Conservation (phyloP, 2,113 vertebrate species). For the Halcyon malimbica region DNA sequence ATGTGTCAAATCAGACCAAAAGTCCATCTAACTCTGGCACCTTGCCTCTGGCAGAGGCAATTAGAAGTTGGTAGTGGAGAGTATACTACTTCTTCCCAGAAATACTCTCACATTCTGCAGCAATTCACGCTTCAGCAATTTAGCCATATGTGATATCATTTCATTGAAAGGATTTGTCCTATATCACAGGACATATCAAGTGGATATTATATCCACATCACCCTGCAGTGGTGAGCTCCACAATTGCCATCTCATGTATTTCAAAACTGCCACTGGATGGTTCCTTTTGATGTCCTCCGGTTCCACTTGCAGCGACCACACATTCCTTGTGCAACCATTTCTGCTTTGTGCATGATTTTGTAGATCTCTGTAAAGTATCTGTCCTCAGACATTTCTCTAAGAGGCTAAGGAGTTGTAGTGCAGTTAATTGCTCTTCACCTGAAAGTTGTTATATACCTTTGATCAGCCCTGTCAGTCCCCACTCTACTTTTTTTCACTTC, state of each 20-base stretch:
- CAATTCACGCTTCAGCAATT: neutral
- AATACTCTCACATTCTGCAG: neutral
- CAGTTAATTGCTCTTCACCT: slow-evolving; percentile 28
- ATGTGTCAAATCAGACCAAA: neutral
- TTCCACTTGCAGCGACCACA: neutral
- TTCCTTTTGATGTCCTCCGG: neutral
- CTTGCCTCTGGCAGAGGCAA: neutral
- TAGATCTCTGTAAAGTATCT: neutral
- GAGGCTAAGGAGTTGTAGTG: neutral
- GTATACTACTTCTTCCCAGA: neutral
- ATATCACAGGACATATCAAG: no score
- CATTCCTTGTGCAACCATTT: neutral
- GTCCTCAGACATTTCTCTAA: neutral
- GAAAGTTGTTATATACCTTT: slow-evolving; percentile 30
- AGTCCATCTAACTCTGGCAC: neutral
- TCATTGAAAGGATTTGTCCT: neutral
- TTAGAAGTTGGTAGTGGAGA: neutral
- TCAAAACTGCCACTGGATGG: neutral
- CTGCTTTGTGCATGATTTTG: neutral
- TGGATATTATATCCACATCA: neutral
- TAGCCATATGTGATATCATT: neutral
- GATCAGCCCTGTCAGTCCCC: neutral
- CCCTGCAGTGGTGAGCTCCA: neutral
- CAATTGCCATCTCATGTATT: neutral
- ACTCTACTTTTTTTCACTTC: neutral